A percentile compares a stretch with the other conserved stretches of the same genome.
Evolutionary conservation across 2,888 invertebrate species (phyloP).

Genomic region (Sericinus montela): DNA sequence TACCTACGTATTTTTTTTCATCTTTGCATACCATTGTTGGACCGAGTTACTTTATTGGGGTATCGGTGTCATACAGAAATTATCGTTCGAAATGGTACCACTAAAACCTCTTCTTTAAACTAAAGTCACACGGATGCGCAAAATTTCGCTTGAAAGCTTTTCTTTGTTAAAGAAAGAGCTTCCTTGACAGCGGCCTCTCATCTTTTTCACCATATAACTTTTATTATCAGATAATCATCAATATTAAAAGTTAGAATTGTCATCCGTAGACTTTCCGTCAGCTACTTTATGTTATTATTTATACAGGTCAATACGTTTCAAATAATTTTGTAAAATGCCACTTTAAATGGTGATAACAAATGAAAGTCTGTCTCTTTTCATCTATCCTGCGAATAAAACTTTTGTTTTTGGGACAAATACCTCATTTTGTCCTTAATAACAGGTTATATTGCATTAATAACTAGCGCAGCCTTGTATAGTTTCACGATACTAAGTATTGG

Average conservation of each 20-base stretch:
- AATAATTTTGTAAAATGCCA: no score
- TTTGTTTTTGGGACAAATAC: slow-evolving; percentile 4
- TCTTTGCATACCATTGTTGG: slow-evolving; percentile 56
- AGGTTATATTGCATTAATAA: slow-evolving; percentile 21
- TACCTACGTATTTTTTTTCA: slow-evolving; percentile 57
- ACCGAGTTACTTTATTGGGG: slow-evolving; percentile 55
- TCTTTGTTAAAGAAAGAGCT: slow-evolving; percentile 20
- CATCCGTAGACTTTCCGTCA: no score
- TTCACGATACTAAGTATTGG: slow-evolving; percentile 30
- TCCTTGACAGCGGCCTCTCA: neutral
- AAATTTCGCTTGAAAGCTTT: slow-evolving; percentile 33
- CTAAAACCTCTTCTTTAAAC: slow-evolving; percentile 35
- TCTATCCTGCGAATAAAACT: neutral
- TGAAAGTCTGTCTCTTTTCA: no score
- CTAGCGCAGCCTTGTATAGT: slow-evolving; percentile 29
- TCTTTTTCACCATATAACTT: no score
- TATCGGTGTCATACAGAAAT: slow-evolving; percentile 55
- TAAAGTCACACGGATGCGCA: slow-evolving; percentile 31
- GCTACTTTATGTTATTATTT: no score
- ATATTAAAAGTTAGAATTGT: no score
- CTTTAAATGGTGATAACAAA: no score
- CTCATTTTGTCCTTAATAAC: slow-evolving; percentile 4
- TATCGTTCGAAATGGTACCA: slow-evolving; percentile 32
- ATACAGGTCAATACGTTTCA: no score
- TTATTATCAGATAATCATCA: no score